Base-by-base conservation (phyloP, 2,113 vertebrate species). In the Ochotona princeps region DNA sequence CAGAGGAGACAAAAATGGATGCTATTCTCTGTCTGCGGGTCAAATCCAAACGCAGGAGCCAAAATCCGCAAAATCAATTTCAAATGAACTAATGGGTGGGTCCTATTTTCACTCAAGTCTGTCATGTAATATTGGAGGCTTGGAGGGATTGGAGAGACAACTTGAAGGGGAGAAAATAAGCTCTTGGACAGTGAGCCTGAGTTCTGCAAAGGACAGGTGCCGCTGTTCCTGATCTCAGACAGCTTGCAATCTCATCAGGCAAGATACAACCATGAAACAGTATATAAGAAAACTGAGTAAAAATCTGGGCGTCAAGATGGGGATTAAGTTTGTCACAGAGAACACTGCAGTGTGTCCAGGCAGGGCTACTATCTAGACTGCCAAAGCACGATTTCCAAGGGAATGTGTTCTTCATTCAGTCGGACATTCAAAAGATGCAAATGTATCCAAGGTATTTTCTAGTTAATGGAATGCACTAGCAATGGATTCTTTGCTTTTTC, bases 371-470 rank as follows among this genome's bases (percentile, higher is more conserved):
- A 32, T 95, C 78, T 92, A 95, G 95, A 94, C 90, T 84, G 30
- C 66, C 76, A 93, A 82, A 96, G 61, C 44, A 66, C 61, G 38
- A 28, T 93, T 90, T 93, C 80, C 63, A 86, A 81, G 63, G 86
- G 80, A 92, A 91, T 49, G 75, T 88, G 93, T 86, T 94, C 80
- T 89, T 73, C 72, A 92, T 96, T 96, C 91, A 91, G 70, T 89
- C 8, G 9, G 69, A 67, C 63, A 95, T 95, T 94, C 96, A 95
- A 90, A 92, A 93, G 83, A 86, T 91, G 95, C 91, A 91, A 76
- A 87, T 74, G 26, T 73, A 90, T 93, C 91, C 91, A 96, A 81
- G 86, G 67, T 80, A 94, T 89, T 90, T 96, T 95, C 83, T 96
- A 86, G 65, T 82, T 93, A 92, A 95, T 74, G 92, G 94, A 95